Base-by-base conservation (phyloP, 1,140 invertebrate genomes). In the Mya arenaria region DNA sequence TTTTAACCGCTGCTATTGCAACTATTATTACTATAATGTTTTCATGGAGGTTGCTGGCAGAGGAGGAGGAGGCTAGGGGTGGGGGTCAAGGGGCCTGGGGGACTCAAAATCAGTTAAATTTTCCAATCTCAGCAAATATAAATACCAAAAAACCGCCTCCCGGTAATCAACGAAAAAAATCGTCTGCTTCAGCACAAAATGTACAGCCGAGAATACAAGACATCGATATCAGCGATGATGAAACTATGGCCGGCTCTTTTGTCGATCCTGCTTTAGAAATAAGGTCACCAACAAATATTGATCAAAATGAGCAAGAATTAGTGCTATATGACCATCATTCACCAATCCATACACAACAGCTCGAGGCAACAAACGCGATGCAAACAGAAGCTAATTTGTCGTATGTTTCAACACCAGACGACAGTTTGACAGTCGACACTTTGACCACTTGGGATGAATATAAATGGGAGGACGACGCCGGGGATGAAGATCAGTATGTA, bases 1-100 rank as follows among this genome's bases (percentile, higher is more conserved):
- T 92, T 71, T 80, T 92, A 10, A 90, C 90, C 2, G 89, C 91
- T 13, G 91, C 91, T 25, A 86, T 92, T 36, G 91, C 90, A 25
- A 87, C 91, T 4, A 91, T 92, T 28, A 90, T 92, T 19, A 92
- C 90, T 13, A 89, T 92, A 10, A 89, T 91, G 85, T 91, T 92
- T 68, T 92, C 89, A 1, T 92, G 91, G 90, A 82, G 90, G 48
- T 78, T 92, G 3, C 71, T 92, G 52, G 87, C 85, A n/a, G 88
- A 91, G 36, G 73, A 85, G 60, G 69, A 87, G n/a, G 78, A 83
- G 48, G 66, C 75, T 0, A 77, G 56, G 10, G 62, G 68, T 19
- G 58, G 55, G 52, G 72, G 19, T 34, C 36, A 36, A n/a, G 73
- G 73, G 37, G 15, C 28, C 5, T 25, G 34, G 25, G 48, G 48